Evolutionary conservation across 2,888 invertebrate genomes (phyloP).

Genomic region (Coecobrya sp.): DNA sequence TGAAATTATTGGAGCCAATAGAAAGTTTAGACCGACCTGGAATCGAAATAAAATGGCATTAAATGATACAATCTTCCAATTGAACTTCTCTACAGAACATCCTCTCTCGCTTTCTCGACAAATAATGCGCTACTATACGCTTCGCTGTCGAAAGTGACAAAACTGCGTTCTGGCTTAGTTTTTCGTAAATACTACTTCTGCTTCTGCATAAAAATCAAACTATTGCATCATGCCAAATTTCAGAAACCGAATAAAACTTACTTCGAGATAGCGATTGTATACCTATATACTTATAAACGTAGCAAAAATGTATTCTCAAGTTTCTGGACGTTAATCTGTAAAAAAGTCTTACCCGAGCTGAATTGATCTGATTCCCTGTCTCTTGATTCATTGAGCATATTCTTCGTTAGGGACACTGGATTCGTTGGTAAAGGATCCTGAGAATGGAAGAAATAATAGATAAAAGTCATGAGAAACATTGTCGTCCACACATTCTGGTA

Average conservation of each 20-base stretch:
- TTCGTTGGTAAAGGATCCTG: slow-evolving; percentile 86
- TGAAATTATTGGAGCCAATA: slow-evolving; percentile 86
- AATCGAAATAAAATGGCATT: slow-evolving; percentile 70
- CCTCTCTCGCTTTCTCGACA: background rate
- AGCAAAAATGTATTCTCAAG: background rate
- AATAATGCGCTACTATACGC: background rate
- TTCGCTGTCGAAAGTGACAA: background rate
- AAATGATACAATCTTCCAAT: slow-evolving; percentile 70
- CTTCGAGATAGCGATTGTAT: background rate
- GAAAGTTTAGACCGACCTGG: slow-evolving; percentile 86
- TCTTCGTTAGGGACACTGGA: slow-evolving; percentile 81
- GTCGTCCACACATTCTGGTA: background rate
- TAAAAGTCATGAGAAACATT: background rate
- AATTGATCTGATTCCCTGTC: slow-evolving; percentile 86
- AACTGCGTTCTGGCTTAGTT: background rate
- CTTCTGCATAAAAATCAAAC: slow-evolving; percentile 7
- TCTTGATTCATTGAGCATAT: slow-evolving; percentile 83
- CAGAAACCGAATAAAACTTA: background rate
- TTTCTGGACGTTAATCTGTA: background rate
- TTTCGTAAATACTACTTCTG: background rate
- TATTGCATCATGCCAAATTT: slow-evolving; percentile 33
- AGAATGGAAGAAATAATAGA: slow-evolving; percentile 49
- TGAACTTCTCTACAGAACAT: slow-evolving; percentile 37
- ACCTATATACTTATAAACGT: background rate
- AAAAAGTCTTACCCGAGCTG: slow-evolving; percentile 84